Evolutionary conservation across 2,113 vertebrate genomes (phyloP).

Genomic region (Elgaria multicarinata): DNA sequence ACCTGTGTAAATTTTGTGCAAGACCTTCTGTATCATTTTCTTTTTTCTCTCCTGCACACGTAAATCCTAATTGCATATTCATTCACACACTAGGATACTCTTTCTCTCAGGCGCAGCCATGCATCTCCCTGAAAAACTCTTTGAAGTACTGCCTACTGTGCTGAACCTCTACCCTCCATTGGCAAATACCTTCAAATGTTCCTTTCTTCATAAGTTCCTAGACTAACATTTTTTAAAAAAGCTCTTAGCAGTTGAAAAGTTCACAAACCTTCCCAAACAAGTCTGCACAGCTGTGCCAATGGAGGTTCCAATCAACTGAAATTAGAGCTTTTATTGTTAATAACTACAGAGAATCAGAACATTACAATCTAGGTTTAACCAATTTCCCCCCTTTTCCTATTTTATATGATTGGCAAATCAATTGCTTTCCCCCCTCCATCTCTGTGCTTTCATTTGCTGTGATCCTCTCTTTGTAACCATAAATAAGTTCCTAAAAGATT

Average conservation of each 20-base stretch:
- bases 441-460: background rate
- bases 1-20: background rate
- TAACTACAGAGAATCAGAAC: background rate
- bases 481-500: background rate
- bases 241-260: background rate
- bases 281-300: background rate
- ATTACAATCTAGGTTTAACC: background rate
- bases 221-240: background rate
- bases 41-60: background rate
- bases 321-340: background rate
- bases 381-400: background rate
- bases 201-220: background rate
- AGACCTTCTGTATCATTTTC: background rate
- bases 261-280: background rate
- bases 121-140: too few relatives aligned
- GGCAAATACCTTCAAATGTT: background rate
- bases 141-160: background rate
- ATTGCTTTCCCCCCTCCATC: background rate
- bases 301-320: background rate
- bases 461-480: background rate
- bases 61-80: too few relatives aligned
- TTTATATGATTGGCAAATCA: background rate
- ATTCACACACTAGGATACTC: too few relatives aligned
- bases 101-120: too few relatives aligned
- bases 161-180: background rate